Conservation (phyloP, 2,888 invertebrate species). For the Eretmocerus hayati region DNA sequence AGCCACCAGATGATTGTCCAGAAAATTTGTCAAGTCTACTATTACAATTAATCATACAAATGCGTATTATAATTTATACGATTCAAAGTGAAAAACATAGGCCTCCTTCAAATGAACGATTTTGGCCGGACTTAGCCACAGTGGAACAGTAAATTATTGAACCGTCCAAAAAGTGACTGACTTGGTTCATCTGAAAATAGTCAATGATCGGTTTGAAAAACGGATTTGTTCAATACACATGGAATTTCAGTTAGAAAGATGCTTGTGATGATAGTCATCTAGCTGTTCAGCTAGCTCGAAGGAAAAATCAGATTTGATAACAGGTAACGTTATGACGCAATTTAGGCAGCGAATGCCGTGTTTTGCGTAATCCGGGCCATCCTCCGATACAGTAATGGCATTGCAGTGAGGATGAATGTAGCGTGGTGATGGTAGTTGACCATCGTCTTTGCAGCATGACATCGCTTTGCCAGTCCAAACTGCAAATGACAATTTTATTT, state of each 20-base stretch:
- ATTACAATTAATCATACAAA: not conserved
- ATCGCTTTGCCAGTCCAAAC: slow-evolving; percentile 63
- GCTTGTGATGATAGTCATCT: slow-evolving; percentile 25
- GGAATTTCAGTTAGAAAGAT: too few species aligned
- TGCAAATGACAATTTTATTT: slow-evolving; percentile 39
- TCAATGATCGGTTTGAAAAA: not conserved
- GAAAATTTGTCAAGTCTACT: slow-evolving; percentile 5
- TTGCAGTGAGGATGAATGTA: slow-evolving; percentile 69
- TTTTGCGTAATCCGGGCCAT: slow-evolving; percentile 59
- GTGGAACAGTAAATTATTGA: slow-evolving; percentile 76
- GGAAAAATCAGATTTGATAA: slow-evolving; percentile 64
- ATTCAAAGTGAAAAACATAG: too few species aligned
- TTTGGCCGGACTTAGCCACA: slow-evolving; percentile 52
- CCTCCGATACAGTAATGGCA: slow-evolving; percentile 58
- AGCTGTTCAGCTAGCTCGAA: slow-evolving; percentile 74
- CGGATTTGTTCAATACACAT: too few species aligned
- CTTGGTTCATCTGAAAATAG: slow-evolving; percentile 67
- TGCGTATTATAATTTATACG: not conserved
- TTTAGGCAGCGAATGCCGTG: slow-evolving; percentile 65
- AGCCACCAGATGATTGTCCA: too few species aligned
- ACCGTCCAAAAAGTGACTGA: slow-evolving; percentile 71
- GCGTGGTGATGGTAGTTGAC: slow-evolving; percentile 57
- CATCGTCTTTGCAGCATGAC: slow-evolving; percentile 62
- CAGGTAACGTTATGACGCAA: slow-evolving; percentile 72
- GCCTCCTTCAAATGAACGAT: slow-evolving; percentile 61